A percentile compares a stretch with the other conserved stretches of the same genome.
These are phyloP conservation scores for Lissonota sp. DNA, from an alignment of 2,888 invertebrate genomes.

Conservation along the genomic window DNA sequence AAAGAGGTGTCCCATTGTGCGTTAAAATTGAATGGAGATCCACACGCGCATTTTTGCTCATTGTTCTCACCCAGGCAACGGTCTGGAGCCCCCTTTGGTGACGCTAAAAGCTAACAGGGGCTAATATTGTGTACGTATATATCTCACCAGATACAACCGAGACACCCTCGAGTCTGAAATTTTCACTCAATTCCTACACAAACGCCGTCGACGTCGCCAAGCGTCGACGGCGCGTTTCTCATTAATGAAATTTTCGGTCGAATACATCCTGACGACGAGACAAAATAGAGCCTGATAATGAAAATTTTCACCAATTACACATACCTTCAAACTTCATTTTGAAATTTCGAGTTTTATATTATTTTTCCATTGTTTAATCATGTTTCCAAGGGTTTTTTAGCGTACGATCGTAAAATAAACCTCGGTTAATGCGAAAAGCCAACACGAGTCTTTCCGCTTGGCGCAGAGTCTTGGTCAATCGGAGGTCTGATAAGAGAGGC, in stretches of 20 bases:
- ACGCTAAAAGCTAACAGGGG: background rate
- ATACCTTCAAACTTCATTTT: no score
- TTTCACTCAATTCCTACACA: slow-evolving; percentile 16
- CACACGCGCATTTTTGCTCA: slow-evolving; percentile 56
- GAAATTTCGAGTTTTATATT: no score
- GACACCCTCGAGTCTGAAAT: slow-evolving; percentile 47
- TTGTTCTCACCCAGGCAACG: slow-evolving; percentile 43
- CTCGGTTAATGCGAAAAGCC: no score
- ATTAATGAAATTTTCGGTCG: slow-evolving; percentile 58
- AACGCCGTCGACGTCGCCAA: background rate
- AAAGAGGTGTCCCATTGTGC: slow-evolving; percentile 61
- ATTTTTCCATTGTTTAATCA: no score
- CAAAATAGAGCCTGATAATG: slow-evolving; percentile 15
- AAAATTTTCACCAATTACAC: slow-evolving; percentile 8
- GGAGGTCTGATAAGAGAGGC: no score
- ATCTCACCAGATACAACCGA: slow-evolving; percentile 3
- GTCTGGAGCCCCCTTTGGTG: slow-evolving; percentile 26
- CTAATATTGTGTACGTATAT: background rate
- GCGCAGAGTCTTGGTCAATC: no score
- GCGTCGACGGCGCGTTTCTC: slow-evolving; percentile 40
- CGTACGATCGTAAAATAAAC: no score
- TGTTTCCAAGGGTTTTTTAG: no score
- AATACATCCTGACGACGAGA: slow-evolving; percentile 4
- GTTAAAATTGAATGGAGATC: slow-evolving; percentile 62
- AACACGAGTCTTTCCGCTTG: no score